Evolutionary conservation across 2,888 invertebrate genomes (phyloP).

Genomic region (Rhimphoctona megacephalus): DNA sequence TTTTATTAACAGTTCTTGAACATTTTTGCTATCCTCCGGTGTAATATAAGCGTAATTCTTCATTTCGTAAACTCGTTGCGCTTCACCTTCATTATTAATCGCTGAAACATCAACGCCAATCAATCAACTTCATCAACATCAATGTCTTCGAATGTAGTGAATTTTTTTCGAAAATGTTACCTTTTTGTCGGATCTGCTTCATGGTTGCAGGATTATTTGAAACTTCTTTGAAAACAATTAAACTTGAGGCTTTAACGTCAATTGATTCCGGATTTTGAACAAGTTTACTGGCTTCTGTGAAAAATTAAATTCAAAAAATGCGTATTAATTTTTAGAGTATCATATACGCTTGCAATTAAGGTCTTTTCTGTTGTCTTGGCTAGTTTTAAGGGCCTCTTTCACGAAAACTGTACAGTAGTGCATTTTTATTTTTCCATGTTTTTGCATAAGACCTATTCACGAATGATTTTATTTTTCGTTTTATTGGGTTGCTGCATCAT

Average conservation of each 20-base stretch:
- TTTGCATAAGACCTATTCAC: no score
- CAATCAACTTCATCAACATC: neutral
- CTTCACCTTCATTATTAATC: constrained; percentile 59
- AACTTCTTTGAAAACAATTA: constrained; percentile 11
- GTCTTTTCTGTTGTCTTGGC: no score
- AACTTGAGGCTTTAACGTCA: constrained; percentile 26
- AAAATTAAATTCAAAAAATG: neutral
- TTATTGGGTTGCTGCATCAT: no score
- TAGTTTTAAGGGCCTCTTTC: no score
- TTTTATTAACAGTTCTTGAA: constrained; percentile 16
- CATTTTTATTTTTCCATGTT: no score
- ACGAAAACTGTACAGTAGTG: no score
- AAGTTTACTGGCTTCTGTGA: constrained; percentile 58
- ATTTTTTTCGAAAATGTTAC: constrained; percentile 32
- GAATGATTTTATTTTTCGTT: no score
- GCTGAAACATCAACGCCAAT: constrained; percentile 30
- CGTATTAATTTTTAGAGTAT: neutral
- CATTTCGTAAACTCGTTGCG: constrained; percentile 74
- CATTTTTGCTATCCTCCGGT: constrained; percentile 64
- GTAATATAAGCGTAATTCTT: constrained; percentile 78
- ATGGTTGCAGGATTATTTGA: constrained; percentile 15
- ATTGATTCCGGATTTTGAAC: constrained; percentile 62
- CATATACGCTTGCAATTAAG: no score
- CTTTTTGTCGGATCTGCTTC: constrained; percentile 27
- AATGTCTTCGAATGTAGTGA: neutral